Evolutionary conservation across 2,113 vertebrate genomes (phyloP).

Genomic region (Urocolius indicus): DNA sequence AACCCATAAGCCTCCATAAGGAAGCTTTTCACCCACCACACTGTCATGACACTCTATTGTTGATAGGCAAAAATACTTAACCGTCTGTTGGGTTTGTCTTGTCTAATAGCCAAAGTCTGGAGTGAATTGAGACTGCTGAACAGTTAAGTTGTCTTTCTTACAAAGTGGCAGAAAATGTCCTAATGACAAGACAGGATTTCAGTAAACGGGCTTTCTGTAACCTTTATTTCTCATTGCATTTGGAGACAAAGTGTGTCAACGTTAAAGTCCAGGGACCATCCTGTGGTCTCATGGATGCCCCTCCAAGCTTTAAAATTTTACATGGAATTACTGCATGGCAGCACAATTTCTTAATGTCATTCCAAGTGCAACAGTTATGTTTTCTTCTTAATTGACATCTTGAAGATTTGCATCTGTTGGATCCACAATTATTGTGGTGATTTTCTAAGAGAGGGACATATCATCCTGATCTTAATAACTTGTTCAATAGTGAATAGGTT

Average conservation of each 20-base stretch:
- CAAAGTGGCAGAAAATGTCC: not conserved
- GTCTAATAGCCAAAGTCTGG: not conserved
- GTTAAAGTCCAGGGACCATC: not conserved
- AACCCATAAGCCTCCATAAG: not conserved
- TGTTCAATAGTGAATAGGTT: not conserved
- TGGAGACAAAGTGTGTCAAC: not conserved
- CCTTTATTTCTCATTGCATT: not conserved
- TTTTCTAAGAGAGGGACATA: not conserved
- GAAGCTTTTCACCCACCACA: not conserved
- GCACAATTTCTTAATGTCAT: not conserved
- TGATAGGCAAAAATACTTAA: not conserved
- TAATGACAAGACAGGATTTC: not conserved
- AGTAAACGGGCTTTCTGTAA: not conserved
- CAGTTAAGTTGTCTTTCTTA: not conserved
- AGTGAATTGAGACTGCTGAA: not conserved
- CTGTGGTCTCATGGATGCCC: not conserved
- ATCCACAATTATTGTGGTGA: not conserved
- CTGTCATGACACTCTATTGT: not conserved
- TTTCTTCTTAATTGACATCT: constrained; percentile 24
- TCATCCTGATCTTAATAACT: not conserved
- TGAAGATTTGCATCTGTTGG: not conserved
- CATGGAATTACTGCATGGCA: not conserved
- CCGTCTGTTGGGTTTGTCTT: not conserved
- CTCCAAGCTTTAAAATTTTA: not conserved
- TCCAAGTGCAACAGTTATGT: not conserved